Evolutionary conservation across 2,113 vertebrate genomes (phyloP).

Genomic region (Chaetura pelagica): DNA sequence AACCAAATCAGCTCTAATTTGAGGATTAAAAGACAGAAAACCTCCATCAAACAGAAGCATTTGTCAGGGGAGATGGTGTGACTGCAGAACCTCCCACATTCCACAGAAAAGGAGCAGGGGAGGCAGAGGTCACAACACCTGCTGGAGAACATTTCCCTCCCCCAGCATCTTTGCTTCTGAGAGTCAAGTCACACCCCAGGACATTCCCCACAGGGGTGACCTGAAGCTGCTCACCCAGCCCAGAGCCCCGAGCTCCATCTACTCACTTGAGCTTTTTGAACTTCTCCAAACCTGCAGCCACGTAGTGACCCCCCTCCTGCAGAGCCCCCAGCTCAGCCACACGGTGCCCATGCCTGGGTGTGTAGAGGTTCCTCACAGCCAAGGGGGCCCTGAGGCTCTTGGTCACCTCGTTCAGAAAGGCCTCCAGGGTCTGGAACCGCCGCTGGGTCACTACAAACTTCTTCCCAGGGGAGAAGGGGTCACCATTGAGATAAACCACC

Average conservation of each 20-base stretch:
- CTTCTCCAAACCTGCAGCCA: slow-evolving; percentile 88
- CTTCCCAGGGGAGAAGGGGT: slow-evolving; percentile 84
- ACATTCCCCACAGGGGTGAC: background rate
- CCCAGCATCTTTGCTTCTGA: background rate
- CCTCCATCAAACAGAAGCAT: background rate
- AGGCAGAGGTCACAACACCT: background rate
- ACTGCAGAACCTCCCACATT: background rate
- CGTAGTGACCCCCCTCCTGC: slow-evolving; percentile 81
- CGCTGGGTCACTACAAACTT: slow-evolving; percentile 86
- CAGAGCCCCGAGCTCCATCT: background rate
- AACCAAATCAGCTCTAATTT: background rate
- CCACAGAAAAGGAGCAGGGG: background rate
- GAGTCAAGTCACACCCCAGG: no score
- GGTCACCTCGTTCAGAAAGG: slow-evolving; percentile 88
- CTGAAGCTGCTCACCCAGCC: background rate
- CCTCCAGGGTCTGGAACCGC: slow-evolving; percentile 84
- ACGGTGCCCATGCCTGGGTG: slow-evolving; percentile 78
- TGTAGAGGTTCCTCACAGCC: slow-evolving; percentile 88
- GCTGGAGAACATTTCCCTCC: background rate
- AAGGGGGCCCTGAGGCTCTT: slow-evolving; percentile 75
- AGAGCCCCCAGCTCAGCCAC: slow-evolving; percentile 81
- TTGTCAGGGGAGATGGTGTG: background rate
- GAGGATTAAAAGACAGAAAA: background rate
- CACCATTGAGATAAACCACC: slow-evolving; percentile 88
- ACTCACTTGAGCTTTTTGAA: slow-evolving; percentile 91